Conservation (phyloP, 2,113 vertebrate genomes). For the Orientallactaga bullata region DNA sequence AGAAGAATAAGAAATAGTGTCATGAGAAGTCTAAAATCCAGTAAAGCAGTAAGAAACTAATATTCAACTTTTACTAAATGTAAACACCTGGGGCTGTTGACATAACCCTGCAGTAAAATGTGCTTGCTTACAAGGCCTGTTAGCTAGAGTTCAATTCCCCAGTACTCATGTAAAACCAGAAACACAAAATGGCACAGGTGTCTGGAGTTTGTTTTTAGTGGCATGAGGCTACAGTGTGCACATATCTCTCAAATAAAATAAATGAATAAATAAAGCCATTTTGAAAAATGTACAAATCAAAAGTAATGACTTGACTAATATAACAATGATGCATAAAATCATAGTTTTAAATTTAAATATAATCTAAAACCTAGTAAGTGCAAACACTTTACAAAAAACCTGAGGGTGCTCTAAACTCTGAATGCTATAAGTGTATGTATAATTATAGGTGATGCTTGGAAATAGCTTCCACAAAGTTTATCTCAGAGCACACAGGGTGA, state of each 20-base stretch:
- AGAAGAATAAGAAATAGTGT: background rate
- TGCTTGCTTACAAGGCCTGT: no score
- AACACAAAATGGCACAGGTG: no score
- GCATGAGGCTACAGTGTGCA: no score
- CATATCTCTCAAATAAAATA: no score
- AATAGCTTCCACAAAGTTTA: background rate
- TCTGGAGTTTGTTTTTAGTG: no score
- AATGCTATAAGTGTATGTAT: background rate
- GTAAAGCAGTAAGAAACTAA: background rate
- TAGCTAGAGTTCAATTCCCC: no score
- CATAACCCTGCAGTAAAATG: no score
- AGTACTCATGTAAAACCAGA: no score
- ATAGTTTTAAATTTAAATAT: slow-evolving; percentile 16
- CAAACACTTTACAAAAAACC: background rate
- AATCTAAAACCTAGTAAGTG: slow-evolving; percentile 1
- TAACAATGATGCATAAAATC: background rate
- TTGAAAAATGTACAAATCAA: background rate
- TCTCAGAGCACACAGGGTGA: background rate
- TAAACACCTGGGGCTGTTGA: background rate
- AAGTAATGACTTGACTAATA: background rate
- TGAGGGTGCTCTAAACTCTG: background rate
- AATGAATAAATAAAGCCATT: background rate
- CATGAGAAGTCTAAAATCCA: background rate
- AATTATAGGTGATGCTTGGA: background rate
- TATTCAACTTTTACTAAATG: background rate